Evolutionary conservation across 2,888 invertebrate genomes (phyloP).

Genomic region (Chrysopilus asiliformis): DNA sequence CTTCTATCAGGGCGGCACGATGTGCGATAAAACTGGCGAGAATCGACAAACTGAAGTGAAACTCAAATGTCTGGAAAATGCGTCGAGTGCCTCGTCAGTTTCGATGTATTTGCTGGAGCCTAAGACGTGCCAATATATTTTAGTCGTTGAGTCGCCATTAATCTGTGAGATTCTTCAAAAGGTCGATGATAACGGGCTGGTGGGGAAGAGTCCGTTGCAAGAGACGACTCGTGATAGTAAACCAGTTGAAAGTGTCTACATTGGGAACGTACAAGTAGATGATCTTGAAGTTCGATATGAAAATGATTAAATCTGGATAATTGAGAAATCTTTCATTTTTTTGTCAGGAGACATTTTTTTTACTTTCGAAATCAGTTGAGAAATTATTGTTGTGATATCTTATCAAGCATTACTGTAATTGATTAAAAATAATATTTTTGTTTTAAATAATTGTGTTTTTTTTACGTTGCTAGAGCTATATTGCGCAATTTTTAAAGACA

Average conservation of each 20-base stretch:
- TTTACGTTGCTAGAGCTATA: no score
- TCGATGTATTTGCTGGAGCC: constrained; percentile 84
- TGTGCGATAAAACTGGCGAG: constrained; percentile 72
- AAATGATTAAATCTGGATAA: constrained; percentile 15
- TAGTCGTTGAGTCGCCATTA: constrained; percentile 87
- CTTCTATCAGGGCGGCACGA: constrained; percentile 72
- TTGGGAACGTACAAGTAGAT: constrained; percentile 7
- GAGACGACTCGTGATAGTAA: no score
- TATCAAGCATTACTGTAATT: no score
- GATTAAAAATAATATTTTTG: no score
- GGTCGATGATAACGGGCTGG: constrained; percentile 69
- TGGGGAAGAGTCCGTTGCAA: constrained; percentile 34
- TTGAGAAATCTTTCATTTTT: constrained; percentile 1
- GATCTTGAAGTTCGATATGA: constrained; percentile 14
- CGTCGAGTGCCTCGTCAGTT: constrained; percentile 64
- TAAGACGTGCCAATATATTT: constrained; percentile 80
- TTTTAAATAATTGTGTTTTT: no score
- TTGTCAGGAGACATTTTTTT: background rate
- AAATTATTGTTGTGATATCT: no score
- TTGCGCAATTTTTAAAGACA: no score
- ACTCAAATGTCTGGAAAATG: constrained; percentile 59
- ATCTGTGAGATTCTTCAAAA: constrained; percentile 73
- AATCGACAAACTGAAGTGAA: constrained; percentile 76
- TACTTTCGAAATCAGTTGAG: no score
- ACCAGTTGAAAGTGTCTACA: constrained; percentile 2